phyloP scores from a whole-genome alignment of 2,888 invertebrate genomes.

The Brachypalpus laphriformis region DNA sequence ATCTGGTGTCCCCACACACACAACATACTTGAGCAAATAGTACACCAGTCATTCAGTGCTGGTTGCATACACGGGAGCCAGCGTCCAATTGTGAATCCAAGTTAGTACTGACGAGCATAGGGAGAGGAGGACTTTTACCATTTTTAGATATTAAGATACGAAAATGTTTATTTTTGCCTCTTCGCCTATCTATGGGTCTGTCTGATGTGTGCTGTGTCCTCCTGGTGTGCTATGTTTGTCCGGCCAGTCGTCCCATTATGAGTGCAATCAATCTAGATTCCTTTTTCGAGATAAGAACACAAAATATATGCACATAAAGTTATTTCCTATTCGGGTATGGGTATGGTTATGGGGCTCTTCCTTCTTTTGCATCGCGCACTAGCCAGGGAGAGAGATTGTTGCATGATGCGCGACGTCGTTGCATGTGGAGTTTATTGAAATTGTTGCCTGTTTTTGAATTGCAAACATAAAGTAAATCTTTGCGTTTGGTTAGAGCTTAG shows the following conservation, averaged over 20 bases:
- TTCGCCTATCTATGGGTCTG: conserved; percentile 17
- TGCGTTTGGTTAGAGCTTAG: neutral
- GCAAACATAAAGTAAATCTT: conserved; percentile 8
- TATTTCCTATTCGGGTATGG: conserved; percentile 71
- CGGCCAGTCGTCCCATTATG: conserved; percentile 73
- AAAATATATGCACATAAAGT: conserved; percentile 74
- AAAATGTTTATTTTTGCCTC: conserved; percentile 29
- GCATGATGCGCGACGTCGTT: conserved; percentile 27
- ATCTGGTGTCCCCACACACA: neutral
- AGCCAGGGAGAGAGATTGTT: neutral
- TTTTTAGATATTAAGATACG: conserved; percentile 48
- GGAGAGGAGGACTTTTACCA: conserved; percentile 44
- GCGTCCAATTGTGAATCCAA: conserved; percentile 55
- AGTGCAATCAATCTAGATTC: conserved; percentile 75
- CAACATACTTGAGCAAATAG: conserved; percentile 59
- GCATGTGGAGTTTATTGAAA: conserved; percentile 51
- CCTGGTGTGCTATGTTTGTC: conserved; percentile 43
- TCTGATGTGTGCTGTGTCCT: neutral
- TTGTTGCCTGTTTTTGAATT: conserved; percentile 33
- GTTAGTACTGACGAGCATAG: conserved; percentile 18
- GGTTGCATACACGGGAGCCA: conserved; percentile 27
- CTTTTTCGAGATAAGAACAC: conserved; percentile 69
- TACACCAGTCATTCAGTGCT: conserved; percentile 29
- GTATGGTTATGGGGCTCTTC: no score
- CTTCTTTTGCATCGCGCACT: conserved; percentile 37